These are phyloP conservation scores for Callorhinus ursinus DNA, from an alignment of 2,113 vertebrate species.

Conservation along the genomic window DNA sequence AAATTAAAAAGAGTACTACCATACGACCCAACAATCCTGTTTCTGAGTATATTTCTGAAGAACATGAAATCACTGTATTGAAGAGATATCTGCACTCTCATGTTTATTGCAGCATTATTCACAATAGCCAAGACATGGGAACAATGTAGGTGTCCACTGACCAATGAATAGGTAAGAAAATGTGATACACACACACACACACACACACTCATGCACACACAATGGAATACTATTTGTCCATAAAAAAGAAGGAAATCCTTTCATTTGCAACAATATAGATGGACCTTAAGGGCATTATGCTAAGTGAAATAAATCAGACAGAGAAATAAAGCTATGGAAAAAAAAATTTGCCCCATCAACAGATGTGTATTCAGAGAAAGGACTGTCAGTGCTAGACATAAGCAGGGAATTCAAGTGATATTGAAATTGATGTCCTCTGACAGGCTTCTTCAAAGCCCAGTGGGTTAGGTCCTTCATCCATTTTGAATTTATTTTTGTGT, in stretches of 20 bases:
- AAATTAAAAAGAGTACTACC: background rate
- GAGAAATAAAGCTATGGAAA: background rate
- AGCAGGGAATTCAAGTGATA: background rate
- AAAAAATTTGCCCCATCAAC: background rate
- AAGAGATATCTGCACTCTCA: background rate
- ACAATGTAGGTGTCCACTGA: background rate
- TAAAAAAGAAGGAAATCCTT: background rate
- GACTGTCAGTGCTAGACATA: background rate
- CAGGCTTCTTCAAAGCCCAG: background rate
- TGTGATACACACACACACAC: background rate
- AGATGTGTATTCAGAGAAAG: background rate
- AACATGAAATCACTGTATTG: background rate
- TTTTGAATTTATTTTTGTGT: background rate
- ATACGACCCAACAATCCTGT: background rate
- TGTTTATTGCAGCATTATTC: background rate
- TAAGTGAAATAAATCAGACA: background rate
- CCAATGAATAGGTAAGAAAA: background rate
- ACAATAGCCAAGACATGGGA: background rate
- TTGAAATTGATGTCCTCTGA: background rate
- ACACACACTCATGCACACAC: background rate
- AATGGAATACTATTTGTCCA: background rate
- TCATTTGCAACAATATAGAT: background rate
- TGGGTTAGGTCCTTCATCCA: background rate
- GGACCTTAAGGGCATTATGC: background rate
- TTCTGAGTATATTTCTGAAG: background rate